Conservation (phyloP, 92 coral and sea anemone species). For the Epizoanthus illoricatus region DNA sequence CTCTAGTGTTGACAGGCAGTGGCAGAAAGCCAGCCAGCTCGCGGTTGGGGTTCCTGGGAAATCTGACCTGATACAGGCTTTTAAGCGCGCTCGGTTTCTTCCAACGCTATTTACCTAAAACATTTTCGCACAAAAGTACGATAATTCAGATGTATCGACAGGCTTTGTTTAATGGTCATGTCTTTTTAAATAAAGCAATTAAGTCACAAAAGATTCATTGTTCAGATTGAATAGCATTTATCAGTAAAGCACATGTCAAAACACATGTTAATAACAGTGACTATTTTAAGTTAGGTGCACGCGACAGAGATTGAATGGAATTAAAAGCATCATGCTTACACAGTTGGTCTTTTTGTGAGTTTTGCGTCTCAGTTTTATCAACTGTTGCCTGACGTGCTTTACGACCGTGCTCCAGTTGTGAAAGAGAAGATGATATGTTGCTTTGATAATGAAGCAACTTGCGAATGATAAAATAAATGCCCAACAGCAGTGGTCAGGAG, state of each 20-base stretch:
- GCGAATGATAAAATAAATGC: background rate
- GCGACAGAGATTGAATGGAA: constrained; percentile 57
- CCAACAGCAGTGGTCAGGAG: constrained; percentile 27
- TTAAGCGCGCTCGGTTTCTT: constrained; percentile 48
- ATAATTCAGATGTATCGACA: constrained; percentile 87
- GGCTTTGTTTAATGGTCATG: constrained; percentile 78
- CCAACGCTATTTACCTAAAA: constrained; percentile 60
- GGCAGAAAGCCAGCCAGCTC: constrained; percentile 77
- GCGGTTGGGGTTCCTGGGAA: constrained; percentile 70
- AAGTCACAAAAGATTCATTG: constrained; percentile 82
- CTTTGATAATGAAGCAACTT: background rate
- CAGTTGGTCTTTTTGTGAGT: constrained; percentile 66
- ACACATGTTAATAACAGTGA: constrained; percentile 94
- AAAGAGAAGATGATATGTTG: background rate
- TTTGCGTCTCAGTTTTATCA: constrained; percentile 43
- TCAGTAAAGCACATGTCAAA: constrained; percentile 94
- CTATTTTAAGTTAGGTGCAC: constrained; percentile 69
- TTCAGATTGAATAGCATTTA: constrained; percentile 81
- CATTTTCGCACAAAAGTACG: constrained; percentile 84
- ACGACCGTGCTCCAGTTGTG: constrained; percentile 39
- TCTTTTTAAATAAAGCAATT: constrained; percentile 93
- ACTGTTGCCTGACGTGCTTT: constrained; percentile 44
- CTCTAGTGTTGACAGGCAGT: constrained; percentile 77
- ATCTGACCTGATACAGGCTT: constrained; percentile 65
- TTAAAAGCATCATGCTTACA: constrained; percentile 78